phyloP scores from a whole-genome alignment of 2,888 invertebrate genomes.

The Tenthredo amoena region DNA sequence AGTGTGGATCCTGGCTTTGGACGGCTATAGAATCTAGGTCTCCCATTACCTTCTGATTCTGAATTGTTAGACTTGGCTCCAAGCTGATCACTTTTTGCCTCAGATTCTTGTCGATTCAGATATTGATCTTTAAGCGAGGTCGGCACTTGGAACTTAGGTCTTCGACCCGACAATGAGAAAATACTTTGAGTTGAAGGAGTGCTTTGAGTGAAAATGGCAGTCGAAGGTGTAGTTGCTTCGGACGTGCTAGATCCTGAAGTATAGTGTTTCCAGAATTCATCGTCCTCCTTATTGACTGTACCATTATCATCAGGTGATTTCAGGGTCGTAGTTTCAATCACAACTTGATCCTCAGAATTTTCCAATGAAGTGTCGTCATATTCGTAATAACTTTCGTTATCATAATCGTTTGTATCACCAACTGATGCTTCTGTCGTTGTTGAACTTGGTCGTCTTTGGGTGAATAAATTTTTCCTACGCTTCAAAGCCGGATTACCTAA shows the following conservation, averaged over 20 bases:
- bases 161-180: slow-evolving; percentile 15
- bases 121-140: slow-evolving; percentile 56
- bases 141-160: slow-evolving; percentile 57
- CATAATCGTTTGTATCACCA: slow-evolving; percentile 24
- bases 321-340: background rate
- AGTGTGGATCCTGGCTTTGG: background rate
- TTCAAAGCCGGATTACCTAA: slow-evolving; percentile 56
- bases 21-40: background rate
- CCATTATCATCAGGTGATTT: background rate
- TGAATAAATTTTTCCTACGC: slow-evolving; percentile 67
- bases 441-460: slow-evolving; percentile 66
- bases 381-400: slow-evolving; percentile 4
- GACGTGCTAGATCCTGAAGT: slow-evolving; percentile 55
- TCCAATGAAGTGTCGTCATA: slow-evolving; percentile 7
- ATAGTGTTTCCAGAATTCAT: slow-evolving; percentile 66
- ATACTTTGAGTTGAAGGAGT: slow-evolving; percentile 47
- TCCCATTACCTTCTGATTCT: background rate
- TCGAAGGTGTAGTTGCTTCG: slow-evolving; percentile 40
- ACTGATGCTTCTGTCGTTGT: slow-evolving; percentile 58
- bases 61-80: background rate
- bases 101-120: background rate
- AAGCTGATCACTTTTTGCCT: background rate
- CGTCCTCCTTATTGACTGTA: background rate
- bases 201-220: slow-evolving; percentile 8
- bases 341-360: slow-evolving; percentile 11